Conservation (phyloP, 2,888 invertebrate species). For the Amphipoea oculea region DNA sequence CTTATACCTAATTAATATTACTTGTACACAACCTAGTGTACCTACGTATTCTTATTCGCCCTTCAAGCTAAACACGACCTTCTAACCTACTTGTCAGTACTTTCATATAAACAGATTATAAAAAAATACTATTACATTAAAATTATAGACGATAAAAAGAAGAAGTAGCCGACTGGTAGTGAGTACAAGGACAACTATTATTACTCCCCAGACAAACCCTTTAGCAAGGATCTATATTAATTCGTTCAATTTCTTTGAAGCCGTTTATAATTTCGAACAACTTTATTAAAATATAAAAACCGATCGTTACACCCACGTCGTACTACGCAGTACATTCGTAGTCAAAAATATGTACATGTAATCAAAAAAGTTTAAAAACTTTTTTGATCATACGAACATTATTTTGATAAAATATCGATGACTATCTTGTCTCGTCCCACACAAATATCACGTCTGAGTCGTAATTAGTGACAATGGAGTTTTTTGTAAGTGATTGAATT, state of each 20-base stretch:
- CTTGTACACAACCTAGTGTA: not conserved
- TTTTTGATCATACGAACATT: no score
- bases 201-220: not conserved
- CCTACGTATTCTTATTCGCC: not conserved
- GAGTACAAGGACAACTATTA: not conserved
- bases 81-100: not conserved
- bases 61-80: not conserved
- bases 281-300: not conserved
- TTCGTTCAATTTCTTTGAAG: not conserved
- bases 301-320: not conserved
- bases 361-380: not conserved
- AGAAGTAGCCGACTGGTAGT: not conserved
- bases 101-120: not conserved
- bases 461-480: not conserved
- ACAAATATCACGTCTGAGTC: conserved; percentile 8
- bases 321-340: not conserved
- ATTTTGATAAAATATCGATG: not conserved
- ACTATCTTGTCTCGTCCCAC: not conserved
- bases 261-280: no score
- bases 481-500: not conserved
- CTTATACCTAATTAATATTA: not conserved
- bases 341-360: not conserved
- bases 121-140: not conserved
- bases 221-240: not conserved
- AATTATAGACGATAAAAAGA: not conserved